A percentile compares a stretch with the other conserved stretches of the same genome.
These are phyloP conservation scores for Himalopsyche kuldschensis DNA, from an alignment of 2,888 invertebrate genomes.

Conservation along the genomic window DNA sequence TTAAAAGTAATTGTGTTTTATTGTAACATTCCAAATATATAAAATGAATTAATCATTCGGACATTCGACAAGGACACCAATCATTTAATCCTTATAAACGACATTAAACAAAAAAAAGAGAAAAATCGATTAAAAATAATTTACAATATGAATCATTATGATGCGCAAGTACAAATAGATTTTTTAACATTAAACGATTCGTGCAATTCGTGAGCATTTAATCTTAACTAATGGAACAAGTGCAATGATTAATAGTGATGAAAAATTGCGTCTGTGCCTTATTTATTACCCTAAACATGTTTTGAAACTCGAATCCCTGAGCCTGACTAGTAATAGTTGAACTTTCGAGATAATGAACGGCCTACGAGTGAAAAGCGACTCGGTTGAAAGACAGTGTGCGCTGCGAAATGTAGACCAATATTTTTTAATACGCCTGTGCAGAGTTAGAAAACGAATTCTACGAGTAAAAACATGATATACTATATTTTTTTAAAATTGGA, in stretches of 20 bases:
- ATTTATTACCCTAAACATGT: slow-evolving; percentile 24
- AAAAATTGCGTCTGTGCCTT: slow-evolving; percentile 29
- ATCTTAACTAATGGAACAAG: slow-evolving; percentile 27
- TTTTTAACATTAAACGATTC: slow-evolving; percentile 22
- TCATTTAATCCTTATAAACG: neutral
- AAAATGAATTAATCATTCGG: neutral
- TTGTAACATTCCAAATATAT: slow-evolving; percentile 22
- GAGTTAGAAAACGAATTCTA: neutral
- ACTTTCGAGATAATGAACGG: neutral
- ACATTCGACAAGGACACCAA: neutral
- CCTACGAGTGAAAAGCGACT: neutral
- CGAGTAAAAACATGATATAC: neutral
- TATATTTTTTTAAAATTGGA: neutral
- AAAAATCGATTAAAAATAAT: slow-evolving; percentile 8
- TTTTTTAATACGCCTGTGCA: neutral
- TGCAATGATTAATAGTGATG: slow-evolving; percentile 29
- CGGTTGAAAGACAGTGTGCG: neutral
- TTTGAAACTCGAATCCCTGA: neutral
- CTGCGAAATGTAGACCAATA: neutral
- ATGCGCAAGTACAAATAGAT: slow-evolving; percentile 26
- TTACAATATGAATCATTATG: slow-evolving; percentile 14
- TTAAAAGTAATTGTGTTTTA: slow-evolving; percentile 14
- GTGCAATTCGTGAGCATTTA: slow-evolving; percentile 29
- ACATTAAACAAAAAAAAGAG: slow-evolving; percentile 7
- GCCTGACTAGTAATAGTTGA: neutral